phyloP scores from a whole-genome alignment of 2,797 vertebrate species.

The Chloroceryle inda region DNA sequence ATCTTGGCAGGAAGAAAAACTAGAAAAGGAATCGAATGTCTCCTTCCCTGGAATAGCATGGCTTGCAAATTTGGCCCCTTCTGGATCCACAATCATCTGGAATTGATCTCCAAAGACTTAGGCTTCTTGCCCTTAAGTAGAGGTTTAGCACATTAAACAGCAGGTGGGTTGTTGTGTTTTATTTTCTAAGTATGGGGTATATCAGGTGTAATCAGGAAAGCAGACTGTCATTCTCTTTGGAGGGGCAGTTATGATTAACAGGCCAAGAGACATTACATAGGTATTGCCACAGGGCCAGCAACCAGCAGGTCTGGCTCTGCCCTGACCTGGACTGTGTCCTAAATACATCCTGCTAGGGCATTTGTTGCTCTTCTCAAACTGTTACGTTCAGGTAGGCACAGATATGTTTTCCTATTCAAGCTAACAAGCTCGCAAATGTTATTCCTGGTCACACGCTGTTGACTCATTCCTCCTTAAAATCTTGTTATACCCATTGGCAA shows the following conservation, averaged over 20 bases:
- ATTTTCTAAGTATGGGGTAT: background rate
- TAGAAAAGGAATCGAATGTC: background rate
- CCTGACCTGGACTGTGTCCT: background rate
- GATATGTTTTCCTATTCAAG: slow-evolving; percentile 17
- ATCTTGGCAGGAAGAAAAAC: background rate
- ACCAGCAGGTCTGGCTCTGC: background rate
- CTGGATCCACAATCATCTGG: background rate
- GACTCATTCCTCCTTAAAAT: slow-evolving; percentile 61
- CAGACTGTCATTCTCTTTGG: background rate
- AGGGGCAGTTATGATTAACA: background rate
- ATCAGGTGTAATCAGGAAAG: background rate
- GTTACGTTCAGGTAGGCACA: background rate
- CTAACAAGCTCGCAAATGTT: slow-evolving; percentile 21
- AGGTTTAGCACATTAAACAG: background rate
- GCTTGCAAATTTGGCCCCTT: background rate
- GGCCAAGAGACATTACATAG: background rate
- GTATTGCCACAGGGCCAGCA: background rate
- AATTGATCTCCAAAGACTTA: background rate
- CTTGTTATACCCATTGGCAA: slow-evolving; percentile 38
- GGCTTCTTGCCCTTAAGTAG: background rate
- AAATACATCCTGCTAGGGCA: background rate
- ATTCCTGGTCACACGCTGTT: slow-evolving; percentile 53
- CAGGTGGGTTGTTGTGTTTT: background rate
- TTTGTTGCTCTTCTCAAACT: slow-evolving; percentile 48
- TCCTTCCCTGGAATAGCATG: background rate